Evolutionary conservation across 1,140 invertebrate species (phyloP), one percentile per base, ranked within the genome.

Genomic region (Calliphora vicina): DNA sequence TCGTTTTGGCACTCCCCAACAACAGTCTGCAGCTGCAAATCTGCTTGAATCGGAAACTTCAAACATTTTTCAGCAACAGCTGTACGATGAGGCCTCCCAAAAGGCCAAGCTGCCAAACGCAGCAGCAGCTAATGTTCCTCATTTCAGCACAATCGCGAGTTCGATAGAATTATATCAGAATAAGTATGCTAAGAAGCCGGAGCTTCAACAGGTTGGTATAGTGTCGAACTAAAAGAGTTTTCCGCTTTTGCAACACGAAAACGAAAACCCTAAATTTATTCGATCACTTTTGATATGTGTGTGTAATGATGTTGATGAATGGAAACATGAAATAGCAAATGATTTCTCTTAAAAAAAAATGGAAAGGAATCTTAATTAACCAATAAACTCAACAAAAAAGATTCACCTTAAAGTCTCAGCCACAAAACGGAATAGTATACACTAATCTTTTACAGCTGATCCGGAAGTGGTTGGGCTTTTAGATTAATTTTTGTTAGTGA

Each of bases 121-220:
- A 35, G 29, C 73, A 76, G 74, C 74, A 78, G 74, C 74, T 78
- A 88, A 90, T 85, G 87, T 88, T 45, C 87, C 88, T 67, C 87
- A 89, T 57, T 90, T 90, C 72, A 86, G 86, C 84, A 88, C 83
- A 81, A 82, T 90, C 76, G 87, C 87, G 76, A 88, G 87, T 76
- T 87, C 86, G 71, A n/a, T 85, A 78, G 88, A 90, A 84, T 87
- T 88, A 78, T 90, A 90, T 86, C 87, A 88, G 74, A 83, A 85
- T 84, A 90, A 90, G 82, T 90, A 88, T 85, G 80, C 85, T 81
- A 90, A 90, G 86, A 89, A 89, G 87, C 88, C 88, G 87, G 88
- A 90, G 86, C 87, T 88, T 87, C 88, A 78, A 78, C 74, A 89
- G 88, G 88, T 89, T 86, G 85, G 88, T 89, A 89, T 84, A 73